These are phyloP conservation scores for Phyllotis vaccarum DNA, from an alignment of 2,797 vertebrate genomes.

Conservation along the genomic window DNA sequence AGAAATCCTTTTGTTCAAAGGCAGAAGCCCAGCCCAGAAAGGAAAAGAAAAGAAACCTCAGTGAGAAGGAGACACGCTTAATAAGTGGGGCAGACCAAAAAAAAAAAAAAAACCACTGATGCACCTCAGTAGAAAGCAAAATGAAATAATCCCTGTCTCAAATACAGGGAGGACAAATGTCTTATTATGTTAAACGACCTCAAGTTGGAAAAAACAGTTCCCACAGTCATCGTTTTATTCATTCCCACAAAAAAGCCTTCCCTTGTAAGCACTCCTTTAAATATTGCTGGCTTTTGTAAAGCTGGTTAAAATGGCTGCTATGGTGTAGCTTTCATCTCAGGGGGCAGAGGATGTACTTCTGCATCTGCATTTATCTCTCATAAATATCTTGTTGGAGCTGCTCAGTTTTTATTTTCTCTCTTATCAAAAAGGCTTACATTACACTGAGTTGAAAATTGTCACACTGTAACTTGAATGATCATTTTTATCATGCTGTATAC, in stretches of 20 bases:
- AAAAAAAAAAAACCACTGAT: not conserved
- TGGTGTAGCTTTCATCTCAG: slow-evolving; percentile 15
- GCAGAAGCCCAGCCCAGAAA: not conserved
- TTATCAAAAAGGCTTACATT: slow-evolving; percentile 44
- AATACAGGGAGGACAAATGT: slow-evolving; percentile 67
- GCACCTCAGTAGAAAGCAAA: slow-evolving; percentile 53
- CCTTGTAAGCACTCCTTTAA: slow-evolving; percentile 58
- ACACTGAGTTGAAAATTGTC: slow-evolving; percentile 8
- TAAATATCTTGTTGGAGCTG: slow-evolving; percentile 40
- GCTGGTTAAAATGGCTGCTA: not conserved
- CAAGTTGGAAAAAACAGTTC: slow-evolving; percentile 49
- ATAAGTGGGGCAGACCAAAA: not conserved
- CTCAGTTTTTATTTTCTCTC: slow-evolving; percentile 58
- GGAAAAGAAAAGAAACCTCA: slow-evolving; percentile 51
- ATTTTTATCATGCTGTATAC: not conserved
- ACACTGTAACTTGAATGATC: not conserved
- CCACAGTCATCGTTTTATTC: slow-evolving; percentile 47
- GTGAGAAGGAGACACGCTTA: slow-evolving; percentile 43
- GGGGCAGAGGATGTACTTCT: not conserved
- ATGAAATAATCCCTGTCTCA: slow-evolving; percentile 64
- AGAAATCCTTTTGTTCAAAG: slow-evolving; percentile 62
- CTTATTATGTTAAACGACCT: slow-evolving; percentile 71
- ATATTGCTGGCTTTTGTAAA: slow-evolving; percentile 66
- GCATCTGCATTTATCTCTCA: slow-evolving; percentile 56
- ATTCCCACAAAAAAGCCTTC: slow-evolving; percentile 63